A percentile compares a stretch with the other conserved stretches of the same genome.
Evolutionary conservation across 2,888 invertebrate species (phyloP).

Genomic region (Caenorhabditis sinica): DNA sequence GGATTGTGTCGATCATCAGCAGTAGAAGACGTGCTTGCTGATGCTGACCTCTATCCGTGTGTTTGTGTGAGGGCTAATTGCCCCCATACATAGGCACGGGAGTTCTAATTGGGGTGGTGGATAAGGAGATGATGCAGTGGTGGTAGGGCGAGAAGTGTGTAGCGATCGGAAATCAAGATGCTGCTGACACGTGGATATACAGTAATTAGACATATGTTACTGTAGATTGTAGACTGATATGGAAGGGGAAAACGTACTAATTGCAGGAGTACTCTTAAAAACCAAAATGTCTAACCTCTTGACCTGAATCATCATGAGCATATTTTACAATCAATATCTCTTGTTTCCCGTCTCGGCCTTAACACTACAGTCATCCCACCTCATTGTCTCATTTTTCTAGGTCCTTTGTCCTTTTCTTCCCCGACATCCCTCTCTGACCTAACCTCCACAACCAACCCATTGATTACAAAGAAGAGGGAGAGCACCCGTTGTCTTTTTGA

Average conservation of each 20-base stretch:
- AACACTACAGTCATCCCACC: background rate
- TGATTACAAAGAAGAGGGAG: constrained; percentile 36
- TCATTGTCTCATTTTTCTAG: constrained; percentile 14
- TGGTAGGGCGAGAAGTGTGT: background rate
- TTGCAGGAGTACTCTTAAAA: no score
- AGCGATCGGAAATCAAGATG: background rate
- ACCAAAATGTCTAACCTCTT: no score
- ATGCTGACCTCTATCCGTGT: constrained; percentile 44
- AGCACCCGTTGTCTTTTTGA: constrained; percentile 7
- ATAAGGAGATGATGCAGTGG: constrained; percentile 17
- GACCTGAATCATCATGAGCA: no score
- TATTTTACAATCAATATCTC: background rate
- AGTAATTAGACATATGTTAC: background rate
- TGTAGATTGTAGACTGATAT: background rate
- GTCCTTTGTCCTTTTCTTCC: background rate
- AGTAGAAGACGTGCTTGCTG: background rate
- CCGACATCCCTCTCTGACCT: background rate
- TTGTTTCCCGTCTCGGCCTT: background rate
- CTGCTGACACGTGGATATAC: background rate
- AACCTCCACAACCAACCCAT: constrained; percentile 26
- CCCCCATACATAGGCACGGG: background rate
- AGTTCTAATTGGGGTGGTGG: constrained; percentile 40
- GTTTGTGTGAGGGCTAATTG: constrained; percentile 43
- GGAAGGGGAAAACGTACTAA: no score
- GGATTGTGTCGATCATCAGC: constrained; percentile 50